These are phyloP conservation scores for Luperina nickerlii DNA, from an alignment of 2,888 invertebrate species.

Conservation along the genomic window DNA sequence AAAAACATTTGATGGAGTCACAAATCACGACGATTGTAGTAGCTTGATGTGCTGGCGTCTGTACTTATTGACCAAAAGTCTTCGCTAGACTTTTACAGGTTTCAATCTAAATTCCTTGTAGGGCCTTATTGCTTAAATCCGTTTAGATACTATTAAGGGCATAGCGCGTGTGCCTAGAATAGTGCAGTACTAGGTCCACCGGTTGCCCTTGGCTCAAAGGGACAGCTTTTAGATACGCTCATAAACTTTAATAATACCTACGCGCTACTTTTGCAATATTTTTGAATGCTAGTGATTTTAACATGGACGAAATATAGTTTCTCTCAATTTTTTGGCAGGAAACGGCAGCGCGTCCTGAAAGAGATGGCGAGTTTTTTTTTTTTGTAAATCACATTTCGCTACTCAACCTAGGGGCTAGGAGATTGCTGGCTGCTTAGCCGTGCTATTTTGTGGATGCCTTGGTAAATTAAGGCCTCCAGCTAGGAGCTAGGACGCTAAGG, in stretches of 20 bases:
- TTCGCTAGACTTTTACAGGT: conserved; percentile 38
- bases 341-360: neutral
- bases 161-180: conserved; percentile 61
- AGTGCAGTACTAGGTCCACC: conserved; percentile 68
- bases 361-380: neutral
- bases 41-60: too few relatives aligned
- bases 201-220: conserved; percentile 77
- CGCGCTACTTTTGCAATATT: conserved; percentile 56
- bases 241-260: conserved; percentile 60
- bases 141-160: conserved; percentile 74
- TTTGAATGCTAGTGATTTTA: conserved; percentile 22
- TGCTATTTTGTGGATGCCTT: neutral
- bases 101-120: conserved; percentile 63
- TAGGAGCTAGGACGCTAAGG: neutral
- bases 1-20: too few relatives aligned
- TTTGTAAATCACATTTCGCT: neutral
- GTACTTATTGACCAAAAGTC: conserved; percentile 33
- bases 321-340: neutral
- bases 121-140: conserved; percentile 75
- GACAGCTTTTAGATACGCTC: conserved; percentile 73
- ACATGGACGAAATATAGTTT: neutral
- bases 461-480: neutral
- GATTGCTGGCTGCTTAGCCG: neutral
- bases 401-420: too few relatives aligned
- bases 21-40: too few relatives aligned